These are phyloP conservation scores for Copsychus sechellarum DNA, from an alignment of 2,113 vertebrate species.

Conservation along the genomic window DNA sequence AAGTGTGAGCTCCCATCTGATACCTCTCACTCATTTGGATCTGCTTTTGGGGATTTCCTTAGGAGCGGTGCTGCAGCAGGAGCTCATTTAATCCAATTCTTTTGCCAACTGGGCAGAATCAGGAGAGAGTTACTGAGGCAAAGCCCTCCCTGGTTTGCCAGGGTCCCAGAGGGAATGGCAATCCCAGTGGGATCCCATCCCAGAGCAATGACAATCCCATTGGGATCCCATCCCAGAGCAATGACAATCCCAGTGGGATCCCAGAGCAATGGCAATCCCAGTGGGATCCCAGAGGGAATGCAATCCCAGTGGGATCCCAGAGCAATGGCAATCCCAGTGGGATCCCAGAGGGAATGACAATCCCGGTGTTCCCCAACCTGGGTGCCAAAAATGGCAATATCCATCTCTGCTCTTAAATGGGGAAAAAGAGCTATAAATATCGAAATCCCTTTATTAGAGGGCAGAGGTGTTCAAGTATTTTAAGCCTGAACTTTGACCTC, in stretches of 20 bases:
- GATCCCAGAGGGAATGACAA: too few species aligned
- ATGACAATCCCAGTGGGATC: too few species aligned
- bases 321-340: too few species aligned
- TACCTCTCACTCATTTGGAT: background rate
- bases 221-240: too few species aligned
- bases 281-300: too few species aligned
- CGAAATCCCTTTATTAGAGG: background rate
- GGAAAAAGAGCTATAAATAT: background rate
- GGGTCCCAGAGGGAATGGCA: too few species aligned
- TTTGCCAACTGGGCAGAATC: background rate
- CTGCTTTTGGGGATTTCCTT: background rate
- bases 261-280: too few species aligned
- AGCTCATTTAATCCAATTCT: rapidly evolving
- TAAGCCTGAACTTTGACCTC: background rate
- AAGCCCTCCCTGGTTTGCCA: background rate
- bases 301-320: too few species aligned
- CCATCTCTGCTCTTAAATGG: background rate
- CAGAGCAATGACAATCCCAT: too few species aligned
- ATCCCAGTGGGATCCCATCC: background rate
- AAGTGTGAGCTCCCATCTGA: background rate
- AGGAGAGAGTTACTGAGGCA: background rate
- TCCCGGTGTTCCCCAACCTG: background rate
- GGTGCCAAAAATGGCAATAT: background rate
- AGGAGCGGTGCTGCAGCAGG: background rate
- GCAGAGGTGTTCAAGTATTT: background rate